A percentile compares a stretch with the other conserved stretches of the same genome.
These are phyloP conservation scores for Sinopyrophorus schimmeli DNA, from an alignment of 2,888 invertebrate species.

Conservation along the genomic window DNA sequence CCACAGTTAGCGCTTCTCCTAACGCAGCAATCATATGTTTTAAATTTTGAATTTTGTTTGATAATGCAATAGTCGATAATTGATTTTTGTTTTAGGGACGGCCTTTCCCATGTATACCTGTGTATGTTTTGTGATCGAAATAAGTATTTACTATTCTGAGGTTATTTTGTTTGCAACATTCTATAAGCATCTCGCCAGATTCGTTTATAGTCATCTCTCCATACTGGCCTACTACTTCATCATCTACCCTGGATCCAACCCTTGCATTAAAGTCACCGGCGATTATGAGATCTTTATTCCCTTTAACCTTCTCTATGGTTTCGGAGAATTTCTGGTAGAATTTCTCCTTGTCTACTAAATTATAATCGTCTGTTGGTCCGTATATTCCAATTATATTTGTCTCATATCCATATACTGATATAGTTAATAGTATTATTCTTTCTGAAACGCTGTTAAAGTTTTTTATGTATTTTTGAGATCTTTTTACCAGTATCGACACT, in stretches of 20 bases:
- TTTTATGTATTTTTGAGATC: no score
- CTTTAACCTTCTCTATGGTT: background rate
- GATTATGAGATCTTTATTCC: background rate
- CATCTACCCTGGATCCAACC: background rate
- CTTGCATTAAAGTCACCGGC: constrained; percentile 5
- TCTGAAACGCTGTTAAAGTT: no score
- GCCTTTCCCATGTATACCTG: constrained; percentile 1
- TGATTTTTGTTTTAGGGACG: background rate
- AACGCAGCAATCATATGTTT: constrained; percentile 1
- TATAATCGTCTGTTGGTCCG: background rate
- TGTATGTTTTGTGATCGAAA: background rate
- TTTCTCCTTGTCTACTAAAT: background rate
- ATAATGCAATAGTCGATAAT: constrained; percentile 1
- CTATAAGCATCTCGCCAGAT: constrained; percentile 1
- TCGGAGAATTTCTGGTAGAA: background rate
- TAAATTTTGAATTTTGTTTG: background rate
- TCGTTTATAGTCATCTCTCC: background rate
- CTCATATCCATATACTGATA: constrained; percentile 4
- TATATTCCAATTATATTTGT: constrained; percentile 1
- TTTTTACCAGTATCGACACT: background rate
- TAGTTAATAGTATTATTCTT: background rate
- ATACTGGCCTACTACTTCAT: background rate
- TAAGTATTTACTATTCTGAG: background rate
- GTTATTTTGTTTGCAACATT: background rate
- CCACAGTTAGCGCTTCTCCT: constrained; percentile 1